Base-by-base conservation (phyloP, 1,140 invertebrate species). In the Adelges cooleyi region DNA sequence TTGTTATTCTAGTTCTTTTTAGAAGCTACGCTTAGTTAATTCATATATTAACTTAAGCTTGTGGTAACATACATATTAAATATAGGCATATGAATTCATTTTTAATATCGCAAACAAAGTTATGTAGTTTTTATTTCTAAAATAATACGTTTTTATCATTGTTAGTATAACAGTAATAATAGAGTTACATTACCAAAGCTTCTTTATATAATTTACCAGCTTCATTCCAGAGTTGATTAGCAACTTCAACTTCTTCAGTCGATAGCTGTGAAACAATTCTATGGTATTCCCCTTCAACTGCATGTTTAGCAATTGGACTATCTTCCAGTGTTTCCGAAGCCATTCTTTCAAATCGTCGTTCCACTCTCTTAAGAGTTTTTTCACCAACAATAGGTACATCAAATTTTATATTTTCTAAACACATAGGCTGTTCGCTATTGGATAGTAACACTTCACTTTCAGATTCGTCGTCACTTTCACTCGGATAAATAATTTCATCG, bases 261-360 rank as follows among this genome's bases (percentile, higher is more conserved):
- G 77, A 79, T 36, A 79, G 66, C 65, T 77, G 76, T 17, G 77
- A 80, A 20, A 77, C 73, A 65, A 78, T 71, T 66, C 68, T 74
- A 67, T 79, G 77, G 71, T 75, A 78, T 68, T 78, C 77, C 22
- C 73, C 68, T 70, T 77, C 75, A 0, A 71, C 71, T 18, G 72
- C 66, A 46, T 67, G 53, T 36, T 66, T 68, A 17, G 56, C 42
- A 23, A 46, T 67, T 13, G 65, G 46, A 29, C 66, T 67, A 42
- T 69, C 65, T 66, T 72, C 70, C 38, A 71, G 50, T 17, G 70
- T 73, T 54, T 78, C 73, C 11, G 78, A 78, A 66, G 80, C 78
- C 74, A 82, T 76, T 69, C 80, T 74, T 72, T 81, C 79, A 71
- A 82, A 82, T 71, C 79, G 78, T 53, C 77, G 73, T 70, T 81